phyloP scores from a whole-genome alignment of 64 coral and sea anemone genomes.

The Catalaphyllia jardinei region DNA sequence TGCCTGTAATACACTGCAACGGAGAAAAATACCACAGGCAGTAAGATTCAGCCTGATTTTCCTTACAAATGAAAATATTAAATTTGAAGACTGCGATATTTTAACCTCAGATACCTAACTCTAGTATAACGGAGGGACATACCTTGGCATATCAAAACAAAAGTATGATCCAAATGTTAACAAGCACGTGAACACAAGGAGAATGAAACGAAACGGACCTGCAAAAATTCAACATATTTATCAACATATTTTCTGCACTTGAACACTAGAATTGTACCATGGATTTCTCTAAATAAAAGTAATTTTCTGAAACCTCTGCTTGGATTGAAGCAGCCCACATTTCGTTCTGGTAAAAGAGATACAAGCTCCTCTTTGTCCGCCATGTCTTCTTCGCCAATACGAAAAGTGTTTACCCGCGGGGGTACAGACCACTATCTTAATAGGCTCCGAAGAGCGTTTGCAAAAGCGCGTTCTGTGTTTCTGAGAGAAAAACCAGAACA shows the following conservation, averaged over 20 bases:
- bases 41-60: too few relatives aligned
- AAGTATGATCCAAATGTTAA: slow-evolving; percentile 90
- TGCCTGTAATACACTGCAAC: slow-evolving; percentile 81
- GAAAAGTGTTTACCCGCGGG: not conserved
- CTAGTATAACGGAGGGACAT: not conserved
- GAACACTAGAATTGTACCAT: not conserved
- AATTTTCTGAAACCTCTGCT: slow-evolving; percentile 12
- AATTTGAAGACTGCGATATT: not conserved
- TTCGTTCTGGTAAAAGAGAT: slow-evolving; percentile 6
- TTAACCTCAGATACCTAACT: not conserved
- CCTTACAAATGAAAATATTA: not conserved
- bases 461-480: too few relatives aligned
- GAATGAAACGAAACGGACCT: slow-evolving; percentile 74
- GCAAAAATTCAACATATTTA: not conserved
- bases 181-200: slow-evolving; percentile 84
- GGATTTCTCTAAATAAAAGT: not conserved
- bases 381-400: not conserved
- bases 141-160: slow-evolving; percentile 97
- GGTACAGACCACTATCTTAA: too few relatives aligned
- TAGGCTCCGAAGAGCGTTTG: too few relatives aligned
- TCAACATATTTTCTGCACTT: not conserved
- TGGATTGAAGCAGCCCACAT: not conserved
- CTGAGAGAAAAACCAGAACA: too few relatives aligned
- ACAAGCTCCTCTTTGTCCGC: not conserved
- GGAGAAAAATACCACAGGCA: not conserved